These are phyloP conservation scores for Folsomia candida DNA, from an alignment of 2,888 invertebrate genomes.

Conservation along the genomic window DNA sequence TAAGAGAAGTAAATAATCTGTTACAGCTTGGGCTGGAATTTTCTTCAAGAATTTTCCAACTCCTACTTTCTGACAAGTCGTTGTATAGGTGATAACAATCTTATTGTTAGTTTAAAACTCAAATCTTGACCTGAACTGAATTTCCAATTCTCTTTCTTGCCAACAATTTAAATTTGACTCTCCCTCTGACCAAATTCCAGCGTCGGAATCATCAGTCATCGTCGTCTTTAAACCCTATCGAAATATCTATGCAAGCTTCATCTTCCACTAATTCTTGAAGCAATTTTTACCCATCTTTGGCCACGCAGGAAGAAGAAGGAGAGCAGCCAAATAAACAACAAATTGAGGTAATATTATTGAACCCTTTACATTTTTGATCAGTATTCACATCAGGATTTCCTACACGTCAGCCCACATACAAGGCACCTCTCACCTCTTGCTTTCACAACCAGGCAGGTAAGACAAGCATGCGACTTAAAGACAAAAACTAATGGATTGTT, in stretches of 20 bases:
- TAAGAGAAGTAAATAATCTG: too few species aligned
- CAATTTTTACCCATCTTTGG: too few species aligned
- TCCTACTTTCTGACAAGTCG: not conserved
- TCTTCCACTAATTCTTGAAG: too few species aligned
- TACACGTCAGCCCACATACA: constrained; percentile 16
- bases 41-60: too few species aligned
- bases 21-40: too few species aligned
- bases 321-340: not conserved
- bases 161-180: not conserved
- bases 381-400: constrained; percentile 30
- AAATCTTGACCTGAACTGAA: constrained; percentile 1
- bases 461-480: not conserved
- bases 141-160: not conserved
- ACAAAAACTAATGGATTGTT: not conserved
- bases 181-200: not conserved
- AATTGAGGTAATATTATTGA: not conserved
- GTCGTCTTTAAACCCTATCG: too few species aligned
- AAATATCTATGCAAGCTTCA: too few species aligned
- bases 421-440: not conserved
- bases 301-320: not conserved
- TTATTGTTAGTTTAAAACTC: not conserved
- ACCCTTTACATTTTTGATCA: constrained; percentile 18
- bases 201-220: not conserved
- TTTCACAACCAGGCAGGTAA: not conserved
- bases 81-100: not conserved